phyloP scores from a whole-genome alignment of 2,113 vertebrate species.

The Gobiocypris rarus region DNA sequence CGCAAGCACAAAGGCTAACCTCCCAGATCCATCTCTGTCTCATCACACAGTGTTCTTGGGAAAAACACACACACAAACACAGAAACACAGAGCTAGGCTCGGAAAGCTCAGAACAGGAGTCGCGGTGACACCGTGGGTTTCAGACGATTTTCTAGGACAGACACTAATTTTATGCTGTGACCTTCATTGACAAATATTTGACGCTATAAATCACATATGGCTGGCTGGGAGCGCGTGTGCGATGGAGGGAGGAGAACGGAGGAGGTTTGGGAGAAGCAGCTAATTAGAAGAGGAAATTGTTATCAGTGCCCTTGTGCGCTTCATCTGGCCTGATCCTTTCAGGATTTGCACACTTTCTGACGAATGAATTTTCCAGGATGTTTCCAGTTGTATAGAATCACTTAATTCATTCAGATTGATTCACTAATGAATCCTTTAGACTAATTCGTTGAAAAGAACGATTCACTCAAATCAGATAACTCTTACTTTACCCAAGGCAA shows the following conservation, averaged over 20 bases:
- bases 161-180: conserved; percentile 80
- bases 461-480: not conserved
- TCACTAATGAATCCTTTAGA: not conserved
- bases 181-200: conserved; percentile 83
- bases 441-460: not conserved
- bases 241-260: conserved; percentile 55
- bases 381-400: not conserved
- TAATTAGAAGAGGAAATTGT: conserved; percentile 84
- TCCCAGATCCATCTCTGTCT: conserved; percentile 53
- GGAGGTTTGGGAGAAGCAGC: conserved; percentile 74
- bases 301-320: conserved; percentile 77
- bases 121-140: conserved; percentile 61
- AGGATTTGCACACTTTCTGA: not conserved
- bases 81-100: conserved; percentile 7
- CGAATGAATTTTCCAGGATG: not conserved
- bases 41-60: conserved; percentile 33
- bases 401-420: not conserved
- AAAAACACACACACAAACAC: conserved; percentile 48
- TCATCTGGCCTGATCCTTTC: conserved; percentile 60
- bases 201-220: conserved; percentile 77
- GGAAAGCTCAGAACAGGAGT: conserved; percentile 47
- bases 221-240: conserved; percentile 43
- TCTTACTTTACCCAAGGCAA: not conserved
- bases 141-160: conserved; percentile 76
- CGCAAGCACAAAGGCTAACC: conserved; percentile 47